These are phyloP conservation scores for Hippoglossus stenolepis DNA, from an alignment of 2,113 vertebrate species.

Conservation along the genomic window DNA sequence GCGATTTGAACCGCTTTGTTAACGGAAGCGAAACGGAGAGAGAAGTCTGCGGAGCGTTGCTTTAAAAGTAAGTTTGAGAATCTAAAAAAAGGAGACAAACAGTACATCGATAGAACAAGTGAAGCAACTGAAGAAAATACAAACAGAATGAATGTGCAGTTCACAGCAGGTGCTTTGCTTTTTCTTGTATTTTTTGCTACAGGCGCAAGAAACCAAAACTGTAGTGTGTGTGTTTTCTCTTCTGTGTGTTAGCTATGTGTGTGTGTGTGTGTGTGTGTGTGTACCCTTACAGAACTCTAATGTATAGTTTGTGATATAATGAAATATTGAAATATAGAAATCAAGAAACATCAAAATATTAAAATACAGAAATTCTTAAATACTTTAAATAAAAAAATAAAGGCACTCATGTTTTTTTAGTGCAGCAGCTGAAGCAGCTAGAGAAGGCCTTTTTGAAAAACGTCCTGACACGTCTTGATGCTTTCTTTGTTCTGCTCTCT, in stretches of 20 bases:
- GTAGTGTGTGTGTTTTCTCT: constrained; percentile 21
- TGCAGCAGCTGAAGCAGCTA: no score
- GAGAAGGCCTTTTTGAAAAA: no score
- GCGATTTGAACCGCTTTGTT: constrained; percentile 38
- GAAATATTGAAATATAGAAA: no score
- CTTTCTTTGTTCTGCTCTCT: no score
- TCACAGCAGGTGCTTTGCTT: constrained; percentile 73
- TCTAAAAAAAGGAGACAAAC: constrained; percentile 60
- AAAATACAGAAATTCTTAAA: no score
- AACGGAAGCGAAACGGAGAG: constrained; percentile 26
- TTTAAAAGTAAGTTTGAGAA: constrained; percentile 70
- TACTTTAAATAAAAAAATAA: no score
- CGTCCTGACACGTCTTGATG: no score
- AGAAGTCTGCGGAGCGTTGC: constrained; percentile 42
- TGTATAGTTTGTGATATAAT: no score
- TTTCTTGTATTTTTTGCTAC: constrained; percentile 63
- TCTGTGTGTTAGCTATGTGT: constrained; percentile 18
- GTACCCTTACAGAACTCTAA: no score
- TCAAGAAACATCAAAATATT: no score
- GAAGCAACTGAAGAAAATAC: constrained; percentile 67
- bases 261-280: no score
- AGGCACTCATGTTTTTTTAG: no score
- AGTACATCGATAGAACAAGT: constrained; percentile 70
- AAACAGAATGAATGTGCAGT: constrained; percentile 69
- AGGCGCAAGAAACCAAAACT: constrained; percentile 58